A percentile compares a stretch with the other conserved stretches of the same genome.
Conservation (phyloP, 2,797 vertebrate genomes). For the Neomorphus geoffroyi region DNA sequence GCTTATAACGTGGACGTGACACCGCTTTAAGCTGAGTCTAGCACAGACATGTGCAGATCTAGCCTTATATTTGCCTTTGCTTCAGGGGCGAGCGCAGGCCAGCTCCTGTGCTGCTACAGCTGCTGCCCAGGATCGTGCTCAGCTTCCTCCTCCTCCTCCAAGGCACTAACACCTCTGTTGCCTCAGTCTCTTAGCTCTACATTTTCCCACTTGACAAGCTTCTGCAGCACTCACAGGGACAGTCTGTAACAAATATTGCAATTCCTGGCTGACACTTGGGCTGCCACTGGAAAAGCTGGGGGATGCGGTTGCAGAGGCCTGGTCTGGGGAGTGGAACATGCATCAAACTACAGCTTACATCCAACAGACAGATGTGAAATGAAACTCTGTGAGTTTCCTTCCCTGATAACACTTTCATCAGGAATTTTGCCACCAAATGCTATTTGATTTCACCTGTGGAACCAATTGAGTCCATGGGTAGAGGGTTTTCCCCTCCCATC, state of each 20-base stretch:
- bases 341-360: neutral
- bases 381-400: neutral
- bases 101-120: neutral
- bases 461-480: neutral
- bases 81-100: neutral
- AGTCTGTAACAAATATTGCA: neutral
- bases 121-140: too few relatives aligned
- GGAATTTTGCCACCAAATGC: neutral
- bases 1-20: neutral
- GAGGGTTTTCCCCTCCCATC: neutral
- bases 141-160: neutral
- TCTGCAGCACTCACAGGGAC: neutral
- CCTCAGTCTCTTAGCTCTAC: neutral
- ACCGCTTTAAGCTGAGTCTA: neutral
- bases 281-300: neutral
- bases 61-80: neutral
- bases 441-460: neutral
- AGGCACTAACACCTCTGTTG: neutral
- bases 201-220: neutral
- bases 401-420: neutral
- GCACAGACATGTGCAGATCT: rapidly evolving
- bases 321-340: too few relatives aligned
- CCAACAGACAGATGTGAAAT: rapidly evolving
- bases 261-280: neutral
- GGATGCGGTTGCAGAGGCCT: too few relatives aligned